Evolutionary conservation across 2,113 vertebrate genomes (phyloP), one percentile per base, ranked within the genome.

Genomic region (Sitta europaea): DNA sequence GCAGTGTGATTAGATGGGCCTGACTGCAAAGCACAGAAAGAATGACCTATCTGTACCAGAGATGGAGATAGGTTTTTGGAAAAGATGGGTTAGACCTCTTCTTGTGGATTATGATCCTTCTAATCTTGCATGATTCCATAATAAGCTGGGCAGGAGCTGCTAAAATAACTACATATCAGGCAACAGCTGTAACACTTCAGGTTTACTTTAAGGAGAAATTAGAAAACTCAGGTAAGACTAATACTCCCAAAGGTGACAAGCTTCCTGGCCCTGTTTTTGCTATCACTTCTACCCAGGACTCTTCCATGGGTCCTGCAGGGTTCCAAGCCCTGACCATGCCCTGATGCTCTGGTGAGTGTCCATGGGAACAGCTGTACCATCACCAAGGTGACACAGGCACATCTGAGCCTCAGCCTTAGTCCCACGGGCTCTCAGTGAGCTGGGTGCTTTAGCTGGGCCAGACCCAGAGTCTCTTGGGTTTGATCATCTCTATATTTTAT

Each of bases 401-500:
- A 59, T 27, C 58, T 62, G 62, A 53, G 65, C 45, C 68, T 11
- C 74, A 27, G 12, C 28, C 35, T 25, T 15, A 2, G 63, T 38
- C 61, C 58, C 28, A 2, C 0, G 2, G 36, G 38, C 36, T 59
- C 90, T 65, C 50, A 45, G 76, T 16, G 9, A 38, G 66, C 94
- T 73, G 62, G 31, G 12, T 33, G 43, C 75, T 77, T 92, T 9
- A 38, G 59, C 77, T 90, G 90, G 89, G 58, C 36, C 75, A 91
- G 89, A 71, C 62, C 87, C 78, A 35, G 2, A 57, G 59, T 86
- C 92, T 76, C 68, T 66, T 86, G 33, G 62, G 83, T 86, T 94
- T 77, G 68, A 97, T 96, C 92, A 72, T 80, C 82, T 94, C 96
- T 63, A 45, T 33, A 61, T 90, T 92, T 97, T 90, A 86, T 51